Conservation (phyloP, 2,113 vertebrate species). For the Pardalotus punctatus region DNA sequence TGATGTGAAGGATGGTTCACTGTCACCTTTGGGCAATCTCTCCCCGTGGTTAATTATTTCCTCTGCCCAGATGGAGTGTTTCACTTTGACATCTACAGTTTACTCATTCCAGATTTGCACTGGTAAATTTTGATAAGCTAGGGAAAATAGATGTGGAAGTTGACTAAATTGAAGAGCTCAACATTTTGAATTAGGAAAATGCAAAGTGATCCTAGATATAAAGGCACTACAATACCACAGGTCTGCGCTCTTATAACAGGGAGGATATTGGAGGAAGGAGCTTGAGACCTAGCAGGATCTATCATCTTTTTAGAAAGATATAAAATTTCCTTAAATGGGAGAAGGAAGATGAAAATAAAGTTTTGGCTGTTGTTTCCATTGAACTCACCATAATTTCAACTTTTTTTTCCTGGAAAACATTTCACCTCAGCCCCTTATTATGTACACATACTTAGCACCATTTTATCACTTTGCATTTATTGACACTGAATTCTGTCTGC, state of each 20-base stretch:
- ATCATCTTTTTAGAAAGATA: neutral
- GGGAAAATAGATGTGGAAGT: neutral
- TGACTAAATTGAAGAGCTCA: neutral
- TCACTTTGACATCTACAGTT: neutral
- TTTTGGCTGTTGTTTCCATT: neutral
- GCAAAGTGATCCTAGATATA: neutral
- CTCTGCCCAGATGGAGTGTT: neutral
- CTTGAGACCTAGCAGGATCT: neutral
- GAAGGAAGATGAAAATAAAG: neutral
- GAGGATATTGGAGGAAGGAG: neutral
- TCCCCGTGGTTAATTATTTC: neutral
- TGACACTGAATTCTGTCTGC: neutral
- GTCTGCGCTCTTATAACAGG: neutral
- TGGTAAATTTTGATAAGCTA: neutral
- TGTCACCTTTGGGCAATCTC: neutral
- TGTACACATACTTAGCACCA: neutral
- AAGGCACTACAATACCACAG: neutral
- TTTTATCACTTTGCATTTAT: neutral
- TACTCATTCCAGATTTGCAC: neutral
- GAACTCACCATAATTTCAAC: neutral
- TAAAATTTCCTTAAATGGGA: neutral
- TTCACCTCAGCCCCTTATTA: neutral
- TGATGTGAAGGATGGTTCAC: neutral
- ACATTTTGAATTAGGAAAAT: neutral
- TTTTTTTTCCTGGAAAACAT: neutral